Evolutionary conservation across 2,797 vertebrate species (phyloP).

Genomic region (Oryzias sinensis): DNA sequence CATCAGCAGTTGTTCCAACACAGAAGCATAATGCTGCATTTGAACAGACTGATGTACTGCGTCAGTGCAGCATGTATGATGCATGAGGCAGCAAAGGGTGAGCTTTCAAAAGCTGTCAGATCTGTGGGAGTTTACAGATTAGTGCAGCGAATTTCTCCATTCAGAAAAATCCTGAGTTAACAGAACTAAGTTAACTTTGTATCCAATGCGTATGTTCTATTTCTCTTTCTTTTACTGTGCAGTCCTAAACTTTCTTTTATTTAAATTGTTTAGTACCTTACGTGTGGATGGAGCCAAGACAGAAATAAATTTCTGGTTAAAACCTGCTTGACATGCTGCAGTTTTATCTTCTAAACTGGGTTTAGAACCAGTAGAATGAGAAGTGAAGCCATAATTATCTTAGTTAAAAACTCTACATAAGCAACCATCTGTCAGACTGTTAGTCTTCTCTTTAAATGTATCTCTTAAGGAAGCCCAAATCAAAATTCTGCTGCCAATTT

Average conservation of each 20-base stretch:
- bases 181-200: conserved; percentile 12
- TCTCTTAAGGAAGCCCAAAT: conserved; percentile 1
- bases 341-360: conserved; percentile 5
- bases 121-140: conserved; percentile 41
- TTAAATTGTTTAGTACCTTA: too few species aligned
- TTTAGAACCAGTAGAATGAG: conserved; percentile 8
- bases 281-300: not conserved
- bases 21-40: conserved; percentile 34
- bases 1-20: conserved; percentile 37
- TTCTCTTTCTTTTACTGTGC: conserved; percentile 10
- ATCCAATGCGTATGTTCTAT: conserved; percentile 19
- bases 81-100: conserved; percentile 28
- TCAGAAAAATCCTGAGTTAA: conserved; percentile 37
- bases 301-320: conserved; percentile 15
- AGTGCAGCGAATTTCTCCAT: conserved; percentile 45
- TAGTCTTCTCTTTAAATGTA: conserved; percentile 20
- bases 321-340: conserved; percentile 10
- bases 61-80: conserved; percentile 35
- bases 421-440: conserved; percentile 35
- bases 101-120: conserved; percentile 50
- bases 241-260: too few species aligned
- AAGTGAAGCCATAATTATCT: conserved; percentile 25
- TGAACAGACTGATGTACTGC: conserved; percentile 35
- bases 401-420: conserved; percentile 40
- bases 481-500: not conserved